A percentile compares a stretch with the other conserved stretches of the same genome.
These are phyloP conservation scores for Ancistrus triradiatus DNA, from an alignment of 2,113 vertebrate species.

Conservation along the genomic window DNA sequence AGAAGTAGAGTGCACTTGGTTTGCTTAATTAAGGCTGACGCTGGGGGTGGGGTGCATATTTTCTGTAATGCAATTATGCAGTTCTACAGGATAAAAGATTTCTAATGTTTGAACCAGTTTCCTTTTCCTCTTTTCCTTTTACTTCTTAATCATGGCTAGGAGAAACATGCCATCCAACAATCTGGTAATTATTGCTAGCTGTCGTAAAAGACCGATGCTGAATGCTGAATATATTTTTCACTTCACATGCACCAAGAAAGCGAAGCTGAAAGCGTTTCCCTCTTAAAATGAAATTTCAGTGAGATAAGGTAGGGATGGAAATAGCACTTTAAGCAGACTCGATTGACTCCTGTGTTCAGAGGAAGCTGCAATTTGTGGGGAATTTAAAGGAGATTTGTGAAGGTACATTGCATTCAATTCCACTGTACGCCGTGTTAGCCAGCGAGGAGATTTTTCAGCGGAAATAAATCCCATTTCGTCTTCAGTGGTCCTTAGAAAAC, in stretches of 20 bases:
- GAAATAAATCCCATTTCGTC: neutral
- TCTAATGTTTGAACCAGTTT: neutral
- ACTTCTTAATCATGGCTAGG: conserved; percentile 16
- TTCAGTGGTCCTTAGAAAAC: neutral
- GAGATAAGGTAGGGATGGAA: neutral
- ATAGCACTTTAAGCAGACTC: conserved; percentile 9
- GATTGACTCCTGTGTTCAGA: neutral
- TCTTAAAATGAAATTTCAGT: neutral
- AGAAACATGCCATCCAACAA: neutral
- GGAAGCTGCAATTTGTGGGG: conserved; percentile 5
- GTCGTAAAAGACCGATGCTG: too few relatives aligned
- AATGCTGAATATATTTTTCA: neutral
- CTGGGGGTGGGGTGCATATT: neutral
- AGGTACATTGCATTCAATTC: conserved; percentile 51
- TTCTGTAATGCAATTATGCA: conserved; percentile 16
- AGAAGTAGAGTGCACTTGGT: neutral
- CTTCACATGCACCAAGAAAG: neutral
- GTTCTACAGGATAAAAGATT: conserved; percentile 2
- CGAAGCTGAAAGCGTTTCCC: neutral
- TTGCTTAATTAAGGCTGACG: neutral
- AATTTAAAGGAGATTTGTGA: conserved; percentile 9
- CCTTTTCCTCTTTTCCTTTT: neutral
- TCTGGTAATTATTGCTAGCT: neutral
- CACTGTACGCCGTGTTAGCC: conserved; percentile 26
- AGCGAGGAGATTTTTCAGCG: neutral